A percentile compares a stretch with the other conserved stretches of the same genome.
These are phyloP conservation scores for Disparrhopalites patrizii DNA, from an alignment of 2,888 invertebrate species.

Conservation along the genomic window DNA sequence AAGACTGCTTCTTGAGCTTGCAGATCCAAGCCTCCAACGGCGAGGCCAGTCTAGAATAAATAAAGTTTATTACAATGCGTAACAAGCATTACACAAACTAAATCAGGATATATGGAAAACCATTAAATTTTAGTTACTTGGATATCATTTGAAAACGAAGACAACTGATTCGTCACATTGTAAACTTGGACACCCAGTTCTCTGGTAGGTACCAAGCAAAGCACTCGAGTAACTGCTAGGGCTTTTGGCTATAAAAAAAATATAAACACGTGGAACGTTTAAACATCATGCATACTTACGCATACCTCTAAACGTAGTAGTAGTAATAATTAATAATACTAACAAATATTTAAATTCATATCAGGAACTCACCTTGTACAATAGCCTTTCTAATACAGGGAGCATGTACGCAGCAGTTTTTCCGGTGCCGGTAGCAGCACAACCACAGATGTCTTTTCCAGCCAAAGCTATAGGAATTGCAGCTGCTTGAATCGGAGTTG, in stretches of 20 bases:
- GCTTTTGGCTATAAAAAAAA: conserved; percentile 40
- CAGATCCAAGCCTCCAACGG: conserved; percentile 83
- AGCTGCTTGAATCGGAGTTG: conserved; percentile 94
- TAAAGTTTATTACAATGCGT: conserved; percentile 6
- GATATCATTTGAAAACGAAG: conserved; percentile 70
- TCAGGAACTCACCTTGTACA: conserved; percentile 68
- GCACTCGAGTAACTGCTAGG: conserved; percentile 66
- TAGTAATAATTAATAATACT: too few relatives aligned
- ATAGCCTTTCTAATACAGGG: conserved; percentile 87
- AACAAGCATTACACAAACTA: neutral
- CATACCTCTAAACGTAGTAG: too few relatives aligned
- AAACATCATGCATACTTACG: too few relatives aligned
- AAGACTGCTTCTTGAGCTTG: conserved; percentile 75
- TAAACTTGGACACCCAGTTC: conserved; percentile 98
- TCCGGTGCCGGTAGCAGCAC: conserved; percentile 96
- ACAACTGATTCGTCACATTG: conserved; percentile 83
- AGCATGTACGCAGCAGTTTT: conserved; percentile 99
- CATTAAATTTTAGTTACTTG: conserved; percentile 33
- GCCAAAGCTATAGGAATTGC: conserved; percentile 90
- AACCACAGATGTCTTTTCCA: conserved; percentile 94
- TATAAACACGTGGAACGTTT: too few relatives aligned
- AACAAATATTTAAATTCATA: conserved; percentile 46
- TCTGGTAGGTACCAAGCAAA: conserved; percentile 93
- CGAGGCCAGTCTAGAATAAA: conserved; percentile 66
- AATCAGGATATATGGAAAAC: neutral